Evolutionary conservation across 2,888 invertebrate genomes (phyloP), one percentile per base, ranked within the genome.

Genomic region (Melolontha melolontha): DNA sequence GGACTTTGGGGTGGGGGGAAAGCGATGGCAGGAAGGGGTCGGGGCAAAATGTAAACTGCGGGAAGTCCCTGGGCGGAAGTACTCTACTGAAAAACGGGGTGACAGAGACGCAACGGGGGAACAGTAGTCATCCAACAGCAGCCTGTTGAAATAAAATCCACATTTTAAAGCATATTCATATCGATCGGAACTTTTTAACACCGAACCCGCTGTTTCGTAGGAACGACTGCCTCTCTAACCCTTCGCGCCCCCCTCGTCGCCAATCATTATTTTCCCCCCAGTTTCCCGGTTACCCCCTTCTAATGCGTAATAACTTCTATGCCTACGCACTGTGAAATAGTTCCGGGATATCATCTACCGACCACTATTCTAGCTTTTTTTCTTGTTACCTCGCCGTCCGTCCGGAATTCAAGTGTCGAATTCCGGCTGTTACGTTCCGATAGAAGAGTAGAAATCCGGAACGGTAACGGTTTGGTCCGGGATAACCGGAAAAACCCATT

Each of bases 131-230:
- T 70, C 79, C 73, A 70, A 71, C 76, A 74, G 77, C 79, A 80
- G 82, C 83, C 84, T 84, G 83, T 85, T 85, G 85, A 86, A 86
- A 87, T 87, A 87, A 87, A 87, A 87, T 86, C 86, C 86, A 85
- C 86, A 86, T 86, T 87, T 87, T 87, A 87, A 87, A 87, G 86
- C 87, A 87, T 86, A 87, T 87, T 87, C 86, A 86, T 87, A 87
- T 87, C 86, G 87, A 87, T 87, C 86, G 85, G 81, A 84, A 86
- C 81, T 87, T 87, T 87, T 87, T 87, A 86, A 86, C 86, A 85
- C 86, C 81, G 83, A 81, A 80, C 79, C 80, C 78, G 70, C 77
- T 74, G 76, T 74, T 77, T 73, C 76, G 55, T 66, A 59, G 59
- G 59, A 59, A 59, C 59, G 44, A 44, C 59, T 71, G 75, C 75